Percentiles rank a stretch among this genome's conserved stretches.
These are phyloP conservation scores for Troides helena DNA, from an alignment of 2,888 invertebrate species.

Conservation along the genomic window DNA sequence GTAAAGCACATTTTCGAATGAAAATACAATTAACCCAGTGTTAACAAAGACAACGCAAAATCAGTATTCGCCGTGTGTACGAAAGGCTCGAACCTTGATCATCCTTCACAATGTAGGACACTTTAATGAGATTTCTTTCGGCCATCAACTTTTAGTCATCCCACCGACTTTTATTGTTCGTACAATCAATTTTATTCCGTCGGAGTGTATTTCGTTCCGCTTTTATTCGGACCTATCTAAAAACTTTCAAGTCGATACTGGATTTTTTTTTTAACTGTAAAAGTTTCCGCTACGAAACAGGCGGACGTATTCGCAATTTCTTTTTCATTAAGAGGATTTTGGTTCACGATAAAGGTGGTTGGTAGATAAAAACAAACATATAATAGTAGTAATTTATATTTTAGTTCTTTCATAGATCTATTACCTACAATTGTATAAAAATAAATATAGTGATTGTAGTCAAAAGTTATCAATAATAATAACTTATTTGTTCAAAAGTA, in stretches of 20 bases:
- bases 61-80: conserved; percentile 52
- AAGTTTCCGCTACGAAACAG: conserved; percentile 14
- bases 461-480: too few species aligned
- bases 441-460: too few species aligned
- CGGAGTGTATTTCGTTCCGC: conserved; percentile 25
- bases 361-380: background rate
- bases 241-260: conserved; percentile 18
- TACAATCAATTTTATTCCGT: conserved; percentile 35
- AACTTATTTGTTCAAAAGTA: too few species aligned
- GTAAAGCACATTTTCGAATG: conserved; percentile 14
- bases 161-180: conserved; percentile 34
- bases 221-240: conserved; percentile 19
- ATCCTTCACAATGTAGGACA: conserved; percentile 56
- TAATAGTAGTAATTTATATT: too few species aligned
- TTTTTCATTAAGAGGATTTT: background rate
- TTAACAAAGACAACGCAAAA: conserved; percentile 39
- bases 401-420: too few species aligned
- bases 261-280: conserved; percentile 8
- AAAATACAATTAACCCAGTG: conserved; percentile 38
- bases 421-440: too few species aligned
- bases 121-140: conserved; percentile 71
- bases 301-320: background rate
- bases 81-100: conserved; percentile 52
- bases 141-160: conserved; percentile 49
- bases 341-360: too few species aligned